Conservation (phyloP, 2,888 invertebrate genomes). For the Raillietiella orientalis region DNA sequence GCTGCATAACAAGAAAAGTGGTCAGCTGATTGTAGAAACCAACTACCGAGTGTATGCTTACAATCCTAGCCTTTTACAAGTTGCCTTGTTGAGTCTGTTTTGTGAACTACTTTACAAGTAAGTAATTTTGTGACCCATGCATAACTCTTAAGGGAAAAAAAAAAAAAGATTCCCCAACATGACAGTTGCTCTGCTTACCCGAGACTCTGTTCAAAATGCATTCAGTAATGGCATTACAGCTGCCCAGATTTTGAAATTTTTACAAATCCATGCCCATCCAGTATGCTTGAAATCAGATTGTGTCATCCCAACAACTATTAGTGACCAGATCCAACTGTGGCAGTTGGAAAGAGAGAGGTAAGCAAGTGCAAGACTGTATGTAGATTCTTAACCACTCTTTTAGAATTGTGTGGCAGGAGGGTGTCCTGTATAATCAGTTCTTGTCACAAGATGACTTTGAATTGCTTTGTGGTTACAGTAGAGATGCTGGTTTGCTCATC, state of each 20-base stretch:
- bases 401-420: too few species aligned
- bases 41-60: conserved; percentile 89
- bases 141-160: too few species aligned
- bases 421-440: conserved; percentile 90
- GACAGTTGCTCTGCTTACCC: conserved; percentile 64
- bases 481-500: conserved; percentile 42
- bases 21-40: conserved; percentile 81
- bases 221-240: conserved; percentile 79
- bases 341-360: too few species aligned
- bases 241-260: conserved; percentile 73
- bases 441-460: conserved; percentile 33
- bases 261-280: conserved; percentile 70
- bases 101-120: conserved; percentile 66
- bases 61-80: conserved; percentile 60
- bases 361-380: too few species aligned
- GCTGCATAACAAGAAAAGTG: conserved; percentile 13
- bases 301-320: conserved; percentile 54
- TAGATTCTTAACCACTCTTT: too few species aligned
- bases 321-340: conserved; percentile 34
- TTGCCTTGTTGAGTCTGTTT: conserved; percentile 68
- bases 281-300: conserved; percentile 17
- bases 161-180: conserved; percentile 81
- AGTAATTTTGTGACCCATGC: too few species aligned
- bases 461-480: conserved; percentile 53
- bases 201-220: conserved; percentile 85